Base-by-base conservation (phyloP, 2,113 vertebrate genomes). In the Neogale vison region DNA sequence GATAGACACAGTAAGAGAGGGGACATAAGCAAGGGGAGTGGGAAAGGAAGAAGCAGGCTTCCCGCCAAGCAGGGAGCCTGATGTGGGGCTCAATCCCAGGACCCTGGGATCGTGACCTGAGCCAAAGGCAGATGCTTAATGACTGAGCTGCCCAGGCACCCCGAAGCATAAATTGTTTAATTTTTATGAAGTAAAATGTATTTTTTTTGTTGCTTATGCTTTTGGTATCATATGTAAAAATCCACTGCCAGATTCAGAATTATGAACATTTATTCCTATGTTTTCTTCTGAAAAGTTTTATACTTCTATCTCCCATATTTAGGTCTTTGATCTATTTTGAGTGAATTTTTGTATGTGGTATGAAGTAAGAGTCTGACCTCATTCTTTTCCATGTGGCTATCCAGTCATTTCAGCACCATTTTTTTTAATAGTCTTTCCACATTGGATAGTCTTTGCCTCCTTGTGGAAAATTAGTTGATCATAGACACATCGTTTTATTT, bases 301-400 rank as follows among this genome's bases (percentile, higher is more conserved):
- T 13, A 39, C 15, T 69, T 69, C 72, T 86, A 86, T 31, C 31
- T 76, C 36, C 77, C 79, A 29, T 52, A 57, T 61, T 87, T 80
- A 74, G 67, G 20, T 74, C 20, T 83, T 96, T 84, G 79, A 61
- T 80, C n/a, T 20, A 80, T 91, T 67, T 91, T 31, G n/a, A 91
- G 45, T 91, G 47, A 69, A 47, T 85, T 80, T 80, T 90, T 67
- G 6, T 85, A 50, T 55, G 12, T 91, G 31, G 21, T 57, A 12
- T 85, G 17, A 93, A 8, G 17, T 55, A 76, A 82, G 57, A 24
- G 6, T 88, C 36, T 9, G 45, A 82, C 47, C 57, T 83, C 29
- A 93, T 82, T 92, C 55, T 81, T 81, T 88, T 88, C 24, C 45
- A 89, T 65, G 29, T 89, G 31, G 36, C 57, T 79, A 36, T 84